Conservation (phyloP, 37 sponge, comb jelly and placozoan species). For the Dysidea cf. avara region DNA sequence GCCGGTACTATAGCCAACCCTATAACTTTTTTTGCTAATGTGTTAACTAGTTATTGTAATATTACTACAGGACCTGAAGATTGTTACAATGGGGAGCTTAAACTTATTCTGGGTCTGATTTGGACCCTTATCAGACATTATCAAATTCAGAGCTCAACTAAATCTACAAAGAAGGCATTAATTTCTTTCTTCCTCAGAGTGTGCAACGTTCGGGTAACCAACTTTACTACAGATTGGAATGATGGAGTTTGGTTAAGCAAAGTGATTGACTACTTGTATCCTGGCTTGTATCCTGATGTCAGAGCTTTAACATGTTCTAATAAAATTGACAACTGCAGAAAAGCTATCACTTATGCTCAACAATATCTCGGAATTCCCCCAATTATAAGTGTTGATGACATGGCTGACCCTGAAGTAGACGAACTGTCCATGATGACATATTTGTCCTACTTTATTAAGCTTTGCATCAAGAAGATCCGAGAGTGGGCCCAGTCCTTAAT, state of each 20-base stretch:
- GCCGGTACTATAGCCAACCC: too few species aligned
- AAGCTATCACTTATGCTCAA: slow-evolving; percentile 78
- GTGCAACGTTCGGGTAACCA: slow-evolving; percentile 6
- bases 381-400: slow-evolving; percentile 49
- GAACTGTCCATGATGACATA: slow-evolving; percentile 85
- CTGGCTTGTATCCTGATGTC: slow-evolving; percentile 75
- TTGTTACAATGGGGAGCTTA: slow-evolving; percentile 10
- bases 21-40: too few species aligned
- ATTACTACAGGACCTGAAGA: slow-evolving; percentile 41
- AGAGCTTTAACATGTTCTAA: slow-evolving; percentile 52
- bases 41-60: too few species aligned
- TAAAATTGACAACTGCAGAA: slow-evolving; percentile 47
- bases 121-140: slow-evolving; percentile 27
- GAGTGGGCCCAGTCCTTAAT: slow-evolving; percentile 57
- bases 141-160: slow-evolving; percentile 20
- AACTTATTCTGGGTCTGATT: slow-evolving; percentile 30
- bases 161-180: slow-evolving; percentile 84
- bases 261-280: slow-evolving; percentile 75
- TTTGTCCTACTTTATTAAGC: slow-evolving; percentile 68
- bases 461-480: slow-evolving; percentile 34
- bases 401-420: slow-evolving; percentile 54
- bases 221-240: slow-evolving; percentile 62
- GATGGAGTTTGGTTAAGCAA: slow-evolving; percentile 64
- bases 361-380: slow-evolving; percentile 64
- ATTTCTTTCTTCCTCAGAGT: slow-evolving; percentile 36